Conservation (phyloP, 2,888 invertebrate genomes). For the Tenthredo amoena region DNA sequence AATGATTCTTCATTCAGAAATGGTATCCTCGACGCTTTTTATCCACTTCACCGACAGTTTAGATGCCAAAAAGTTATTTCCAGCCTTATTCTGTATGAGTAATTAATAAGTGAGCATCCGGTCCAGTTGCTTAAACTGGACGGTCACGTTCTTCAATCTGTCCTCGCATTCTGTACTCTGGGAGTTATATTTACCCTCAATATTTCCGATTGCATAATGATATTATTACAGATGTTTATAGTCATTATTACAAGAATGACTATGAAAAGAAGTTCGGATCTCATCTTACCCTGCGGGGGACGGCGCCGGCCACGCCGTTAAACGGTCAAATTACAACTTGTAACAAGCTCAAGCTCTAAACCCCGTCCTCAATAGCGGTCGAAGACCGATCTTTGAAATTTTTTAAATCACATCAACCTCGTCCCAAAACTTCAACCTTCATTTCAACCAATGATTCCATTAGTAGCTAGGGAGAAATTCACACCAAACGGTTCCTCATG, state of each 20-base stretch:
- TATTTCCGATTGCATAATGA: slow-evolving; percentile 59
- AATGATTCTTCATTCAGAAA: background rate
- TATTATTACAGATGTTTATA: slow-evolving; percentile 67
- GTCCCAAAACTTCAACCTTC: background rate
- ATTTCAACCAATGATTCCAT: background rate
- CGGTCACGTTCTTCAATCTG: background rate
- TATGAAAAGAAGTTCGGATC: slow-evolving; percentile 72
- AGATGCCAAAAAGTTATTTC: background rate
- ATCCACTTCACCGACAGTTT: background rate
- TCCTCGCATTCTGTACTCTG: background rate
- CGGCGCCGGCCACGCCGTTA: slow-evolving; percentile 65
- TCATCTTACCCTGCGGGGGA: slow-evolving; percentile 71
- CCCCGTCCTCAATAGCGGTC: slow-evolving; percentile 39
- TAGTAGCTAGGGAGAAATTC: background rate
- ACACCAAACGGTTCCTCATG: background rate
- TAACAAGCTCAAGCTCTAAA: slow-evolving; percentile 55
- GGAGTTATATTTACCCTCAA: background rate
- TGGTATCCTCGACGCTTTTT: background rate
- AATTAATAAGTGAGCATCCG: background rate
- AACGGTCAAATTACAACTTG: slow-evolving; percentile 72
- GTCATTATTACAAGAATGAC: slow-evolving; percentile 74
- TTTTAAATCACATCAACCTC: background rate
- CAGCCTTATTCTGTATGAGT: background rate
- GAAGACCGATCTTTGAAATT: slow-evolving; percentile 18
- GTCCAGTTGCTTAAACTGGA: background rate